These are phyloP conservation scores for Gymnobelideus leadbeateri DNA, from an alignment of 2,113 vertebrate genomes.

Conservation along the genomic window DNA sequence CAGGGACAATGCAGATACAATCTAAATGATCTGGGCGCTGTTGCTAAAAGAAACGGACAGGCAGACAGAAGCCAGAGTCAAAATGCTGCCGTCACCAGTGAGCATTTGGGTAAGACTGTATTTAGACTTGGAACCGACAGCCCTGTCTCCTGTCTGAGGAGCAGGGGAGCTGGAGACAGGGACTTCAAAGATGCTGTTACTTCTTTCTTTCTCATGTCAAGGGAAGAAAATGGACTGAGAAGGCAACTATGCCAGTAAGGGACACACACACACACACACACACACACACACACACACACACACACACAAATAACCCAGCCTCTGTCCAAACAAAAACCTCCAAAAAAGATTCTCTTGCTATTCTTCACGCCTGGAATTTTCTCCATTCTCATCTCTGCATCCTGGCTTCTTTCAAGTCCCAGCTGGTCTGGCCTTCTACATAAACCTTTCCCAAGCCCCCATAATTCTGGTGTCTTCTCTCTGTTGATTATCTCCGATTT, in stretches of 20 bases:
- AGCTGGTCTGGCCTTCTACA: neutral
- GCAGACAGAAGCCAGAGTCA: conserved; percentile 32
- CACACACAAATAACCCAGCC: neutral
- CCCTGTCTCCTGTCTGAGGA: neutral
- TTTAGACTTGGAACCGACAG: neutral
- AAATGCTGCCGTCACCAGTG: conserved; percentile 27
- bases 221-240: neutral
- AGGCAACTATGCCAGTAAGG: neutral
- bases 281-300: neutral
- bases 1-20: conserved; percentile 4
- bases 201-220: neutral
- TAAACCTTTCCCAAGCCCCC: neutral
- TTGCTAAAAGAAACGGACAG: conserved; percentile 44
- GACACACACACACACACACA: neutral
- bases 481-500: neutral
- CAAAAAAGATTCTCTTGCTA: neutral
- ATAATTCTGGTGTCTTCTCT: neutral
- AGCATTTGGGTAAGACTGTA: conserved; percentile 38
- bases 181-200: neutral
- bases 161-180: neutral
- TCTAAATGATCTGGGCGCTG: conserved; percentile 32
- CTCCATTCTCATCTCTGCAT: neutral
- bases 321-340: neutral
- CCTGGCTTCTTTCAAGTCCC: neutral
- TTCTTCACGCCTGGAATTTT: neutral